Percentiles rank a stretch among this genome's conserved stretches.
Conservation (phyloP, 1,140 invertebrate species). For the Calephelis virginiensis region DNA sequence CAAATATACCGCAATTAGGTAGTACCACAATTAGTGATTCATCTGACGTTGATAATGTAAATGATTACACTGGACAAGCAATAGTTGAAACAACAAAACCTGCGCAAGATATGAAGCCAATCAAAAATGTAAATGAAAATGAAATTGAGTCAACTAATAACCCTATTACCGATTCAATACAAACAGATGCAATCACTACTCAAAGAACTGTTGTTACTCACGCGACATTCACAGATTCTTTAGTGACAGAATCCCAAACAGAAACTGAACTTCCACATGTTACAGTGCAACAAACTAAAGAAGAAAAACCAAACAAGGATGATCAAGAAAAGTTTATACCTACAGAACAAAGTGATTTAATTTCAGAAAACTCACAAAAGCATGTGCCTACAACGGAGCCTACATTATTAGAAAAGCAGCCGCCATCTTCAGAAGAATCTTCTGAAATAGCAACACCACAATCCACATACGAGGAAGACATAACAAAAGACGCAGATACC, state of each 20-base stretch:
- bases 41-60: not conserved
- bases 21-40: not conserved
- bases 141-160: not conserved
- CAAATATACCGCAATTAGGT: not conserved
- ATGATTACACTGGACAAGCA: not conserved
- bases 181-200: not conserved
- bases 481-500: not conserved
- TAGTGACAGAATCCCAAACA: not conserved
- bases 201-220: not conserved
- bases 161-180: not conserved
- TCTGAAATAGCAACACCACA: not conserved
- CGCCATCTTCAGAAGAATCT: not conserved
- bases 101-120: not conserved
- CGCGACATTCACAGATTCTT: not conserved
- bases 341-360: not conserved
- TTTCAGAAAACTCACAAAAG: slow-evolving; percentile 3
- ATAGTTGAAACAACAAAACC: not conserved
- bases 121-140: not conserved
- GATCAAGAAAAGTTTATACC: not conserved
- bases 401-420: not conserved
- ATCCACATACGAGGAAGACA: not conserved
- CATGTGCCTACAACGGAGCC: not conserved
- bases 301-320: not conserved
- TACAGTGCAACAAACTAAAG: slow-evolving; percentile 1
- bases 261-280: not conserved